These are phyloP conservation scores for Microctonus aethiopoides DNA, from an alignment of 2,888 invertebrate genomes.

Conservation along the genomic window DNA sequence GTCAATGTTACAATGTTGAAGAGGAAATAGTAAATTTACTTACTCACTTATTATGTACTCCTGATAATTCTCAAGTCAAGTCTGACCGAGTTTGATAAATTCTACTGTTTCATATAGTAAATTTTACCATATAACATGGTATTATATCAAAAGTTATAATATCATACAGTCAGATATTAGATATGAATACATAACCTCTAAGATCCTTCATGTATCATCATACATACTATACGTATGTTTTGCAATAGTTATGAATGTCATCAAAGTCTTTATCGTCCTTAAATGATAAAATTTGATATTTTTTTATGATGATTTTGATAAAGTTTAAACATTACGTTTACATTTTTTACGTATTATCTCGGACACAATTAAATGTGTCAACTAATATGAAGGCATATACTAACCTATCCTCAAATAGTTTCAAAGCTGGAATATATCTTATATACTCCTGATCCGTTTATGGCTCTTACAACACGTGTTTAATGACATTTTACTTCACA, in stretches of 20 bases:
- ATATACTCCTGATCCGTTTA: constrained; percentile 11
- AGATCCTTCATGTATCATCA: too few relatives aligned
- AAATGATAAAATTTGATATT: too few relatives aligned
- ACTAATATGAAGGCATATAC: not conserved
- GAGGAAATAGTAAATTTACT: not conserved
- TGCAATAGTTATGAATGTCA: too few relatives aligned
- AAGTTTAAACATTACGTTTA: too few relatives aligned
- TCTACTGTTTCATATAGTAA: constrained; percentile 8
- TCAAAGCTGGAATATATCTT: not conserved
- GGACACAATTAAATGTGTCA: too few relatives aligned
- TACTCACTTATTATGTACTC: not conserved
- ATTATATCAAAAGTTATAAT: not conserved
- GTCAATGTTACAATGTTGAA: constrained; percentile 1
- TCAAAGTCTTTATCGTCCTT: too few relatives aligned
- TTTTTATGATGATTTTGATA: too few relatives aligned
- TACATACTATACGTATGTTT: too few relatives aligned
- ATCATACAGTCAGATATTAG: not conserved
- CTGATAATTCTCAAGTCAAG: constrained; percentile 14
- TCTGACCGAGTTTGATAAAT: constrained; percentile 30
- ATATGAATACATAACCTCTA: not conserved
- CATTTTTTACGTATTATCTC: too few relatives aligned
- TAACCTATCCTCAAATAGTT: not conserved
- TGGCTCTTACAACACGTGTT: not conserved
- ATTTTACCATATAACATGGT: not conserved
- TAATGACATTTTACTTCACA: not conserved